Percentiles rank a stretch among this genome's conserved stretches.
Conservation (phyloP, 1,140 invertebrate species). For the Drusus annulatus region DNA sequence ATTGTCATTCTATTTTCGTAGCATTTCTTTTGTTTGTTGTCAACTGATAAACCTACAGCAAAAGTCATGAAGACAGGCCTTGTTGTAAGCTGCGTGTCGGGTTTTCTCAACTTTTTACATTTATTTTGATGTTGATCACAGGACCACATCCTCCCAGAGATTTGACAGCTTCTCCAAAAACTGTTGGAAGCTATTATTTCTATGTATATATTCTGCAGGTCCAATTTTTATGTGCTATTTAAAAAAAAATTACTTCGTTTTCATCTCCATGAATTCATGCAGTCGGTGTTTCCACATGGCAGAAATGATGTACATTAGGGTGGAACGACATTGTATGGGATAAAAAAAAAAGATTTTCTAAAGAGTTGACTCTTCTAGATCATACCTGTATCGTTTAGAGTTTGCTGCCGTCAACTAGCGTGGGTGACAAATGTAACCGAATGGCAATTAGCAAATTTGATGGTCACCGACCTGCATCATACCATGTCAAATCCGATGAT, state of each 20-base stretch:
- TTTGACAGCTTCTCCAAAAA: not conserved
- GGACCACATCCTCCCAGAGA: not conserved
- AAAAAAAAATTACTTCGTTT: not conserved
- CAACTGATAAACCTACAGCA: not conserved
- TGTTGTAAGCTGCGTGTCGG: not conserved
- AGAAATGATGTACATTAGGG: too few relatives aligned
- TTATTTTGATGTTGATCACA: constrained; percentile 9
- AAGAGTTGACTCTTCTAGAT: too few relatives aligned
- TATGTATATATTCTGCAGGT: constrained; percentile 29
- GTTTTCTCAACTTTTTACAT: not conserved
- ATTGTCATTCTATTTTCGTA: constrained; percentile 2
- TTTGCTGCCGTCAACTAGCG: too few relatives aligned
- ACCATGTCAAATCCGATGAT: too few relatives aligned
- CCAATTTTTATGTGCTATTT: not conserved
- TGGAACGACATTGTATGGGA: too few relatives aligned
- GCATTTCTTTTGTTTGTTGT: constrained; percentile 23
- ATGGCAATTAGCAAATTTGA: too few relatives aligned
- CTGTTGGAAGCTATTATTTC: constrained; percentile 2
- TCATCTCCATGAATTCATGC: not conserved
- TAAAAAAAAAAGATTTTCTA: too few relatives aligned
- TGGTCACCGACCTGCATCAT: too few relatives aligned
- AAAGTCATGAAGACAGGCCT: constrained; percentile 3
- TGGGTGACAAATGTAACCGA: too few relatives aligned
- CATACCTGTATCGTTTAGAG: too few relatives aligned
- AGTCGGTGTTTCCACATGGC: not conserved